Evolutionary conservation across 2,797 vertebrate genomes (phyloP), one percentile per base, ranked within the genome.

Genomic region (Meda fulgida): DNA sequence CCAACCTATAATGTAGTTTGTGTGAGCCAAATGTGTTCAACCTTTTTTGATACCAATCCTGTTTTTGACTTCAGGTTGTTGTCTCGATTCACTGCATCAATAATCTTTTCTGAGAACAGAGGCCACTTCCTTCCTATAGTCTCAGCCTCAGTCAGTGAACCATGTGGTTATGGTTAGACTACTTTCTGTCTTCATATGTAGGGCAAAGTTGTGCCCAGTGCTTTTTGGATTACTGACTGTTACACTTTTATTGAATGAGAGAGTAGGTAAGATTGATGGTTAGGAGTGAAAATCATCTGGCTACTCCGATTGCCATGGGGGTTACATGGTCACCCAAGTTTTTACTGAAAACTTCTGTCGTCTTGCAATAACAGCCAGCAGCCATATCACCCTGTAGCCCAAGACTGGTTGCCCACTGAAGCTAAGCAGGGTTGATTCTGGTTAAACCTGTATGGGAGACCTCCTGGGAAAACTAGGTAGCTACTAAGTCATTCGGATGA

Each of bases 91-190:
- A 26, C 23, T 58, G 36, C n/a, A 40, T 38, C 34, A 10, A 11
- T 78, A 38, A 63, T 18, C 6, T 58, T 55, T 55, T 58, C 53
- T 26, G 75, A 60, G 75, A 78, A 60, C 53, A 60, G 36, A 40
- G 7, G 36, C 55, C 76, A 43, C 76, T 78, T 78, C 76, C 55
- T 63, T 63, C n/a, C 76, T 43, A 5, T 23, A 7, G 72, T 75
- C 29, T 34, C 46, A 75, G 29, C 29, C 13, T 40, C 53, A 60
- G 55, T 60, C 36, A 18, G 34, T 29, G 34, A 78, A 78, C 76
- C 36, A n/a, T 58, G 7, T 16, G 23, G 34, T 77, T 34, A 8
- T 76, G 48, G 48, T 63, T 29, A 60, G 55, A 78, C 38, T 63
- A 63, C 23, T 19, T 63, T 38, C 55, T 21, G n/a, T 60, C 8